phyloP scores from a whole-genome alignment of 2,113 vertebrate genomes.

The Todiramphus saurophagus region DNA sequence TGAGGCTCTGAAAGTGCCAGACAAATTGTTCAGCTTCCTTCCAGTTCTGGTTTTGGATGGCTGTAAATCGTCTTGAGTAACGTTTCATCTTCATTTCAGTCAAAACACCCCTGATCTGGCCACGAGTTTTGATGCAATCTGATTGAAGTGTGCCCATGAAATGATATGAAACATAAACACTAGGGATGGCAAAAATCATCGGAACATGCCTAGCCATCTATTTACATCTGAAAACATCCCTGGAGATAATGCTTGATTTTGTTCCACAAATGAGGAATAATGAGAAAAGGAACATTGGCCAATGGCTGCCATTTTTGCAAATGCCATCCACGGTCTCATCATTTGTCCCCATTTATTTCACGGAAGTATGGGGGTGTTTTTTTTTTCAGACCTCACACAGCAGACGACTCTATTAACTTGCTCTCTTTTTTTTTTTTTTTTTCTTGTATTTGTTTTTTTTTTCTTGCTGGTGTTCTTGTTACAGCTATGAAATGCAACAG shows the following conservation, averaged over 20 bases:
- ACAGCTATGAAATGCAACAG: background rate
- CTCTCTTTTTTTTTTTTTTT: background rate
- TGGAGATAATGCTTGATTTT: constrained; percentile 17
- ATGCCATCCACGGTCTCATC: background rate
- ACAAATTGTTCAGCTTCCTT: constrained; percentile 27
- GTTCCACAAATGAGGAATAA: constrained; percentile 57
- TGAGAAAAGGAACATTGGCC: constrained; percentile 6
- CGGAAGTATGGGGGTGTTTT: background rate
- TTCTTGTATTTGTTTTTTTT: too few species aligned
- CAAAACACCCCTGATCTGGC: background rate
- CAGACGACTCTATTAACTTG: background rate
- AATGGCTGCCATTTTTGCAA: constrained; percentile 17
- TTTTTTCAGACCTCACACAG: background rate
- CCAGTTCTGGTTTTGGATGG: background rate
- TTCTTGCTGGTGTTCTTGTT: background rate
- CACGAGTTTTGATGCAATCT: background rate
- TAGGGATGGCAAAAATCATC: constrained; percentile 22
- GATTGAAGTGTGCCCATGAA: constrained; percentile 65
- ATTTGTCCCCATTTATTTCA: constrained; percentile 13
- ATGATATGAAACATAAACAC: constrained; percentile 54
- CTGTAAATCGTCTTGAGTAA: background rate
- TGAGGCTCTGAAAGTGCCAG: background rate
- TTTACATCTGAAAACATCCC: constrained; percentile 60
- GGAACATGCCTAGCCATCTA: constrained; percentile 61
- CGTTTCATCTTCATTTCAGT: constrained; percentile 11